Percentiles rank a stretch among this genome's conserved stretches.
These are phyloP conservation scores for Benitochromis conjunctus DNA, from an alignment of 2,113 vertebrate species.

Conservation along the genomic window DNA sequence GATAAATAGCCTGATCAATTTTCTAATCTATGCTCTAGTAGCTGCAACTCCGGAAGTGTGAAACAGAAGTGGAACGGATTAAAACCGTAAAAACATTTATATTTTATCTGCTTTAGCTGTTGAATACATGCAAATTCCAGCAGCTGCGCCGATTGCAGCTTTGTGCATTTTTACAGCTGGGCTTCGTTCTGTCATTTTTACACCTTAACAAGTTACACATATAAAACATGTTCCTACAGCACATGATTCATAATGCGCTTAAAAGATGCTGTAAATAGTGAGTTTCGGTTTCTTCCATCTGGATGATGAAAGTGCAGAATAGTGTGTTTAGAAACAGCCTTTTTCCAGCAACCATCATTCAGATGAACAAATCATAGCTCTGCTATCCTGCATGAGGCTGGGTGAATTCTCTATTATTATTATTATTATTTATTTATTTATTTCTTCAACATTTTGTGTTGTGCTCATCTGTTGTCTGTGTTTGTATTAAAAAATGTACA, in stretches of 20 bases:
- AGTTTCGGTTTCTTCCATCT: not conserved
- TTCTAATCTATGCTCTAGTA: not conserved
- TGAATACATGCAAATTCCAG: not conserved
- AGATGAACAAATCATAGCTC: not conserved
- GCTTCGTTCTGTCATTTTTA: not conserved
- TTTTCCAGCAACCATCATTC: not conserved
- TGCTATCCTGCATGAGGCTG: not conserved
- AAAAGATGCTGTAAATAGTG: not conserved
- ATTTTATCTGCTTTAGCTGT: not conserved
- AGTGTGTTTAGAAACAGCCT: not conserved
- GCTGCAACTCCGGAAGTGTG: not conserved
- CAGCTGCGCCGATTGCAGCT: not conserved
- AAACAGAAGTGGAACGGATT: not conserved
- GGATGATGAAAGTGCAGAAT: not conserved
- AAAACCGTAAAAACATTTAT: not conserved
- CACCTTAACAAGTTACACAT: not conserved
- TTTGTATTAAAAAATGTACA: not conserved
- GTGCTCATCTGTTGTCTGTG: not conserved
- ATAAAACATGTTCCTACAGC: not conserved
- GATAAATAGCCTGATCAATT: not conserved
- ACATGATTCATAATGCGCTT: not conserved
- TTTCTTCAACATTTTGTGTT: not conserved
- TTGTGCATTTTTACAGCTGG: not conserved
- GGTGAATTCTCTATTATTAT: not conserved
- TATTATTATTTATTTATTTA: not conserved